A percentile compares a stretch with the other conserved stretches of the same genome.
Evolutionary conservation across 2,888 invertebrate species (phyloP).

Genomic region (Agapostemon virescens): DNA sequence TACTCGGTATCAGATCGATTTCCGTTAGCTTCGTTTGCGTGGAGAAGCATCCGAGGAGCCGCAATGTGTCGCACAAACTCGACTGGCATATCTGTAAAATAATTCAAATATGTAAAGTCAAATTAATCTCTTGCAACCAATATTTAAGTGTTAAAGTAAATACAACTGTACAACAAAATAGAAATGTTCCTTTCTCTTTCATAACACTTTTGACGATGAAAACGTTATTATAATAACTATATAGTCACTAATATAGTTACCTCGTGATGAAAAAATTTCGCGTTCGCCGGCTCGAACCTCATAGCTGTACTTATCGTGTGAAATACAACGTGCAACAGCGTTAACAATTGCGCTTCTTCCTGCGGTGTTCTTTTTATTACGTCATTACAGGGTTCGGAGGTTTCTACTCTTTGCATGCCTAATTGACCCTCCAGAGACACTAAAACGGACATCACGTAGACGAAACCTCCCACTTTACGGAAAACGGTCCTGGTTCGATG

Average conservation of each 20-base stretch:
- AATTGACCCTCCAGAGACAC: conserved; percentile 94
- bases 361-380: conserved; percentile 70
- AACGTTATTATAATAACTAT: too few species aligned
- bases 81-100: conserved; percentile 92
- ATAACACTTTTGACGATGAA: too few species aligned
- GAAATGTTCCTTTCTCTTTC: too few species aligned
- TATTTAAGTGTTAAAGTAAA: too few species aligned
- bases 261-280: conserved; percentile 98
- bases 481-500: conserved; percentile 98
- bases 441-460: conserved; percentile 97
- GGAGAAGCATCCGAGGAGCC: conserved; percentile 94
- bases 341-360: conserved; percentile 85
- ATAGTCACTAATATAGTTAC: too few species aligned
- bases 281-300: conserved; percentile 99
- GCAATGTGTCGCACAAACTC: conserved; percentile 95
- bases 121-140: too few species aligned
- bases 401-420: conserved; percentile 79
- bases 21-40: conserved; percentile 82
- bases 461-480: conserved; percentile 98
- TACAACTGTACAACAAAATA: too few species aligned
- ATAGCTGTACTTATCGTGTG: conserved; percentile 97
- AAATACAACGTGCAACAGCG: conserved; percentile 93
- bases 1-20: conserved; percentile 78
- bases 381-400: conserved; percentile 80
- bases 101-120: too few species aligned